These are phyloP conservation scores for Grammomys dolichurus DNA, from an alignment of 2,113 vertebrate genomes.

Conservation along the genomic window DNA sequence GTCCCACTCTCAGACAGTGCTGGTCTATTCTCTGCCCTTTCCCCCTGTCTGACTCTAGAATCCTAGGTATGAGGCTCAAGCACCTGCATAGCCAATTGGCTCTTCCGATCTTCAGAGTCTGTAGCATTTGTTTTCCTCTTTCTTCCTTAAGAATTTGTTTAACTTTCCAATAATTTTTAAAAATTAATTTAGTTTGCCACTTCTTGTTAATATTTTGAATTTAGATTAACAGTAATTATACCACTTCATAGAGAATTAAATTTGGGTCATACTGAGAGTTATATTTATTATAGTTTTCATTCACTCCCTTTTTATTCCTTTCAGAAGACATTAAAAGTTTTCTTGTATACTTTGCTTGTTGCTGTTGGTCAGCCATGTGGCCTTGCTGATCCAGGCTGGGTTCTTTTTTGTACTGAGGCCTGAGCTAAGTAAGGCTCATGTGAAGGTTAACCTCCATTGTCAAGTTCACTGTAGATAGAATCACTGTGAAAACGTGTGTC, in stretches of 20 bases:
- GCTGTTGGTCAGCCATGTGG: not conserved
- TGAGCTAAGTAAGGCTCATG: not conserved
- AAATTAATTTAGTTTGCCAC: not conserved
- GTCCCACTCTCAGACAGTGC: not conserved
- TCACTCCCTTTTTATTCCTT: not conserved
- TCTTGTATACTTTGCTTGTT: not conserved
- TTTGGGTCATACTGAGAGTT: not conserved
- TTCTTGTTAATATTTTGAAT: not conserved
- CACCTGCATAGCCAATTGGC: not conserved
- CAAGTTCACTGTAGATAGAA: not conserved
- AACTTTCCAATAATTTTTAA: not conserved
- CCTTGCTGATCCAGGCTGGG: not conserved
- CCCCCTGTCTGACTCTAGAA: not conserved
- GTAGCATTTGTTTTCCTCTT: not conserved
- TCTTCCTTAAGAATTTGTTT: not conserved
- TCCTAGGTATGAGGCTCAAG: no score
- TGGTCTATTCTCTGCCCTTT: not conserved
- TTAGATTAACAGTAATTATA: not conserved
- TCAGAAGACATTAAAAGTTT: not conserved
- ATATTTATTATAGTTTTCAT: not conserved
- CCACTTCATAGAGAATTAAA: not conserved
- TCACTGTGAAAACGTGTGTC: not conserved
- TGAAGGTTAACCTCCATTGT: not conserved
- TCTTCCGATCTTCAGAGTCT: not conserved
- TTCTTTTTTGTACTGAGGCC: not conserved